A percentile compares a stretch with the other conserved stretches of the same genome.
Conservation (phyloP, 92 coral and sea anemone genomes). For the Siderastrea radians region DNA sequence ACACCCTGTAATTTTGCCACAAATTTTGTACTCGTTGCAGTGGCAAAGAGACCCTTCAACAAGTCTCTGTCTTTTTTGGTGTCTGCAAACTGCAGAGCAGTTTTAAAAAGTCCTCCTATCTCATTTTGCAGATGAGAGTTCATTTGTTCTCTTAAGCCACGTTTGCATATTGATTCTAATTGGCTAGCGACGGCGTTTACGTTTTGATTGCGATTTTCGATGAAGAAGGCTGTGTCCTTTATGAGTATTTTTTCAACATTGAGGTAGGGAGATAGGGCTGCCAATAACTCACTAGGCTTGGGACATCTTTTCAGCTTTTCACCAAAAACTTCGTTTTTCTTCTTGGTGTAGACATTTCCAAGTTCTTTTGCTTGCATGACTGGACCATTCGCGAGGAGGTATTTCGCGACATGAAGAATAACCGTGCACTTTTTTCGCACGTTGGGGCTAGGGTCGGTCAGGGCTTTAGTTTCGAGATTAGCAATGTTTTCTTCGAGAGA, state of each 20-base stretch:
- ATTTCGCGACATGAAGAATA: neutral
- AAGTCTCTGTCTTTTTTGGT: conserved; percentile 51
- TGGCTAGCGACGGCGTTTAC: neutral
- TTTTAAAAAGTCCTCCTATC: conserved; percentile 23
- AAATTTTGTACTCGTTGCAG: conserved; percentile 36
- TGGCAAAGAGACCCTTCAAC: conserved; percentile 38
- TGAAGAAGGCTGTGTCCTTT: conserved; percentile 30
- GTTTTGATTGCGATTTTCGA: conserved; percentile 20
- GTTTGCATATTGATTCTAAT: neutral
- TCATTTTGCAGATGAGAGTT: conserved; percentile 33
- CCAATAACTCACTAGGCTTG: neutral
- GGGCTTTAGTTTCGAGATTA: neutral
- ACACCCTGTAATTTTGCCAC: conserved; percentile 24
- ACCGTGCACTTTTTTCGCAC: neutral
- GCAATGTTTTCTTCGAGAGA: neutral
- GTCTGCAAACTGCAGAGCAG: conserved; percentile 31
- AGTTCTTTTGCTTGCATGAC: neutral
- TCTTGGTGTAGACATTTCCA: neutral
- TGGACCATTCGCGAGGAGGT: neutral
- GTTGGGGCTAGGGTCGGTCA: neutral
- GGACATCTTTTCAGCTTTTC: neutral
- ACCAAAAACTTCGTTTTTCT: neutral
- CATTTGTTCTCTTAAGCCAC: conserved; percentile 5
- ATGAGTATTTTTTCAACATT: conserved; percentile 28
- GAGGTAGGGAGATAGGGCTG: neutral